phyloP scores from a whole-genome alignment of 2,113 vertebrate genomes.

The Anguilla rostrata region DNA sequence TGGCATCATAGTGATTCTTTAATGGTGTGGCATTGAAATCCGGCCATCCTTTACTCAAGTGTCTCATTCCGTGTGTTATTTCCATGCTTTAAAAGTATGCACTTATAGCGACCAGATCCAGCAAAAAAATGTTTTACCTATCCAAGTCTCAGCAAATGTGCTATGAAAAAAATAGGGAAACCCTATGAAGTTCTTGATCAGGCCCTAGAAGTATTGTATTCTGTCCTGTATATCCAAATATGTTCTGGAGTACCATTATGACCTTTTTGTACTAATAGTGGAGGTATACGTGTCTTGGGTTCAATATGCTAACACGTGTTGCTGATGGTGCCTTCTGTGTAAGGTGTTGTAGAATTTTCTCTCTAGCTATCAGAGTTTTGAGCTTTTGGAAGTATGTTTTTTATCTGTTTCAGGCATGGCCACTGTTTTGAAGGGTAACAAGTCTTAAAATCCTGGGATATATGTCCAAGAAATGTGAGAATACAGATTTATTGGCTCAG shows the following conservation, averaged over 20 bases:
- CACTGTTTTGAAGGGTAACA: neutral
- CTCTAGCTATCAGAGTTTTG: neutral
- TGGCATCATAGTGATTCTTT: neutral
- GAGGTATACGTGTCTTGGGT: neutral
- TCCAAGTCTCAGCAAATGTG: neutral
- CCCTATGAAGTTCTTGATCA: neutral
- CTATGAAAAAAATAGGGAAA: neutral
- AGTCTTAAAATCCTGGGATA: conserved; percentile 9
- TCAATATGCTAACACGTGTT: neutral
- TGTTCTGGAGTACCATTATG: neutral
- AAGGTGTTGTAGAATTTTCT: neutral
- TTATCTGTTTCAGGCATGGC: neutral
- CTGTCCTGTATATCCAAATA: neutral
- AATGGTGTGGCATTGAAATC: neutral
- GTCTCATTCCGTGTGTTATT: neutral
- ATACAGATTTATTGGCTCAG: neutral
- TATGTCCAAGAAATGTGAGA: neutral
- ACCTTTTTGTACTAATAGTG: neutral
- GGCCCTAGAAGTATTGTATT: neutral
- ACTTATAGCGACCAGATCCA: neutral
- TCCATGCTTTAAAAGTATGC: neutral
- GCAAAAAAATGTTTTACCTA: neutral
- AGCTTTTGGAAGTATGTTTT: neutral
- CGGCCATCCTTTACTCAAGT: neutral
- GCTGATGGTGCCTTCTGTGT: neutral